A percentile compares a stretch with the other conserved stretches of the same genome.
phyloP scores from a whole-genome alignment of 2,888 invertebrate genomes.

The Macrostomum cliftonense region DNA sequence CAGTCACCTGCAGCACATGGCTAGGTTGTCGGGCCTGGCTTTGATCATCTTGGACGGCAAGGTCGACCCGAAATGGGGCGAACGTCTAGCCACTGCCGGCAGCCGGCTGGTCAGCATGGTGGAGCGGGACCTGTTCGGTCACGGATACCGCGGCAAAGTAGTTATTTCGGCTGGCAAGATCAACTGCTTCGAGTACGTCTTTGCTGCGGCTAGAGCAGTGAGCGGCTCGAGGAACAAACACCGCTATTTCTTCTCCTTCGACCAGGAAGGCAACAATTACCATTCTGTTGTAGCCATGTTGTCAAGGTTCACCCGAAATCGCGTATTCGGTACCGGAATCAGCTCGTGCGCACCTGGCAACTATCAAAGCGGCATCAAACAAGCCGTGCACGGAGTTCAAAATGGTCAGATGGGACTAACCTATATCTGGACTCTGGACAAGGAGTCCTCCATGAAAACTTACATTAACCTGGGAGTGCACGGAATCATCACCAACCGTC shows the following conservation, averaged over 20 bases:
- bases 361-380: neutral
- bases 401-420: neutral
- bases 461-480: constrained; percentile 1
- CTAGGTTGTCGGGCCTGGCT: neutral
- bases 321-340: too few species aligned
- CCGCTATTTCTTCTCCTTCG: neutral
- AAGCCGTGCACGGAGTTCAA: neutral
- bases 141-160: constrained; percentile 1
- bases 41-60: neutral
- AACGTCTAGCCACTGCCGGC: neutral
- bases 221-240: neutral
- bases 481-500: neutral
- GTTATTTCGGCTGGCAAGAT: neutral
- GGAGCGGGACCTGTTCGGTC: neutral
- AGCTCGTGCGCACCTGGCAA: too few species aligned
- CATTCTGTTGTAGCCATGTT: neutral
- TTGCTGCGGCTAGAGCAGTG: neutral
- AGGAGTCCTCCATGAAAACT: neutral
- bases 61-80: neutral
- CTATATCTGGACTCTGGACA: neutral
- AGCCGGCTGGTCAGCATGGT: neutral
- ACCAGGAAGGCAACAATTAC: neutral
- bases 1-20: neutral
- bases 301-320: neutral
- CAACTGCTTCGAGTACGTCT: neutral